Percentiles rank a stretch among this genome's conserved stretches.
Evolutionary conservation across 2,888 invertebrate genomes (phyloP).

Genomic region (Camptogramma bilineatum): DNA sequence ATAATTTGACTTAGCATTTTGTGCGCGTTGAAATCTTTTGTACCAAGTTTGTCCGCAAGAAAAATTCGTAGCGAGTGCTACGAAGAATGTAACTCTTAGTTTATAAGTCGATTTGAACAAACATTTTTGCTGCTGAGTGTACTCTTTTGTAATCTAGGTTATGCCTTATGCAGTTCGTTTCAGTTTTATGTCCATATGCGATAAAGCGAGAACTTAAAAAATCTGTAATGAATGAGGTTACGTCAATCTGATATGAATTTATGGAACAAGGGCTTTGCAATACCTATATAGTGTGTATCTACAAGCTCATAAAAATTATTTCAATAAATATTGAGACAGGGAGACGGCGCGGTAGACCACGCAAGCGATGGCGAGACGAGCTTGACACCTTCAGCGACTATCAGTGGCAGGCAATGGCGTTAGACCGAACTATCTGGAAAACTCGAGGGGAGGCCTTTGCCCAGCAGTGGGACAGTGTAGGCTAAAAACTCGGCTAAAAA

Average conservation of each 20-base stretch:
- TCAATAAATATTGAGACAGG: too few relatives aligned
- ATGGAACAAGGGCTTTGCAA: not conserved
- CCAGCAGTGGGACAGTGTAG: too few relatives aligned
- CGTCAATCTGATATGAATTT: not conserved
- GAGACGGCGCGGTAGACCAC: too few relatives aligned
- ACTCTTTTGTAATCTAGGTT: not conserved
- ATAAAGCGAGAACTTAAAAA: not conserved
- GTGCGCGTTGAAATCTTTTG: not conserved
- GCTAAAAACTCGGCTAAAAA: too few relatives aligned
- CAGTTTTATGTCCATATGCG: not conserved
- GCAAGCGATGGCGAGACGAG: too few relatives aligned
- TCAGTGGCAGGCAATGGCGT: too few relatives aligned
- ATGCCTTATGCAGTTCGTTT: slow-evolving; percentile 6
- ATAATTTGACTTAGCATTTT: not conserved
- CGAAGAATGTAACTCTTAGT: not conserved
- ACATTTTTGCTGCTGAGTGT: not conserved
- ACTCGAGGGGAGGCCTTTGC: too few relatives aligned
- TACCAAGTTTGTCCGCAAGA: not conserved
- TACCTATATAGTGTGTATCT: too few relatives aligned
- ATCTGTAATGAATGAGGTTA: slow-evolving; percentile 1
- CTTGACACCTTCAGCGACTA: too few relatives aligned
- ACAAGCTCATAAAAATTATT: too few relatives aligned
- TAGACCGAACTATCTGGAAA: too few relatives aligned
- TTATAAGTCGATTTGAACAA: not conserved
- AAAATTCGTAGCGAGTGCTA: not conserved